Evolutionary conservation across 2,113 vertebrate species (phyloP), one percentile per base, ranked within the genome.

Genomic region (Sphaerodactylus townsendi): DNA sequence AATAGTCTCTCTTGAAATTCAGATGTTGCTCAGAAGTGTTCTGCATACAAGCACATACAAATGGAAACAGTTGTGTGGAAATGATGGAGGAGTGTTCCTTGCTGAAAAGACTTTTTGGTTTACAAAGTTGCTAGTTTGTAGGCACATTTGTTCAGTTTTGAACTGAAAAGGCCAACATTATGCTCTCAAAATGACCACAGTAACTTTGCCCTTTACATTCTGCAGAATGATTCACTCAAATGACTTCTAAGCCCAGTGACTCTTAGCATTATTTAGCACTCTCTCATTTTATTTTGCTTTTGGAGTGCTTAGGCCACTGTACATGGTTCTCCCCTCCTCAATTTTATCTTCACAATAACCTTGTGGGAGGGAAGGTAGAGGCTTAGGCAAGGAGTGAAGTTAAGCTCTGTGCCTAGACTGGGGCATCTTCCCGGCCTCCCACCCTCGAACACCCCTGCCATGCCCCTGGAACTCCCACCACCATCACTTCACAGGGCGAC

Each of bases 161-260:
- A 66, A 5, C 62, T 84, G 53, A 50, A 92, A 90, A 37, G 1
- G 62, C 86, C 75, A 33, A 35, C 0, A 0, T 5, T 3, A 3
- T 84, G 83, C 80, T 83, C 33, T 79, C 66, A 39, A 41, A 85
- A 11, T 17, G 50, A 71, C 33, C 50, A 19, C 46, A 80, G 78
- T 78, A 50, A 50, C 69, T 91, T 83, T 81, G 48, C 46, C 86
- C 82, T 87, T 87, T 50, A 86, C 33, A 56, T 44, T 69, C 44
- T 74, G 46, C 76, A 66, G 48, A 84, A 82, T 23, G 79, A n/a
- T 8, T 2, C 73, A 86, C 74, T 65, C 86, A 86, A 78, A 68
- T 62, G 75, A 88, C 30, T 39, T 56, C 53, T 56, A 56, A 23
- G 19, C 53, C 17, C 53, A 21, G 5, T 56, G 53, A 23, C 53